Evolutionary conservation across 2,113 vertebrate species (phyloP).

Genomic region (Calyptomena viridis): DNA sequence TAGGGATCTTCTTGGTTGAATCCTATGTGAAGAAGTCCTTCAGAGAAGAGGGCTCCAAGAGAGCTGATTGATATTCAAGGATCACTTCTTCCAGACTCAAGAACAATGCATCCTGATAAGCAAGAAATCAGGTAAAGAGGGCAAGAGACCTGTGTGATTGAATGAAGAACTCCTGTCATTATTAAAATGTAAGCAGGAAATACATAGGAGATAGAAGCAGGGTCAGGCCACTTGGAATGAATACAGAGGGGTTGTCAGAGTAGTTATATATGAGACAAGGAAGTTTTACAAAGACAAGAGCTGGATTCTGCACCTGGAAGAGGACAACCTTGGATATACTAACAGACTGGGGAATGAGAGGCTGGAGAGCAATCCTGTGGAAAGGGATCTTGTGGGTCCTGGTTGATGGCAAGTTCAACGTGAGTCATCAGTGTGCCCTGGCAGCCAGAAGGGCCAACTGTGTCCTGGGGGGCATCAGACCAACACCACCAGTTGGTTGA

Average conservation of each 20-base stretch:
- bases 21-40: background rate
- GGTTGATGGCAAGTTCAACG: background rate
- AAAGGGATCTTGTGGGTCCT: background rate
- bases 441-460: rapidly evolving
- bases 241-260: background rate
- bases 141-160: background rate
- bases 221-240: background rate
- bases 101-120: background rate
- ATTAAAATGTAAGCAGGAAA: background rate
- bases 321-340: background rate
- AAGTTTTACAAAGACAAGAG: background rate
- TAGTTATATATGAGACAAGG: background rate
- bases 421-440: background rate
- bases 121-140: background rate
- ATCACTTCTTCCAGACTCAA: background rate
- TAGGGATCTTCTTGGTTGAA: background rate
- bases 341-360: background rate
- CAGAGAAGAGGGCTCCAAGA: background rate
- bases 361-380: background rate
- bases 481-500: rapidly evolving
- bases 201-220: background rate
- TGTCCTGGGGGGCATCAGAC: background rate
- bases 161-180: background rate
- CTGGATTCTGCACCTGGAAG: background rate
- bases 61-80: background rate